These are phyloP conservation scores for Dorcus hopei DNA, from an alignment of 2,888 invertebrate genomes.

Conservation along the genomic window DNA sequence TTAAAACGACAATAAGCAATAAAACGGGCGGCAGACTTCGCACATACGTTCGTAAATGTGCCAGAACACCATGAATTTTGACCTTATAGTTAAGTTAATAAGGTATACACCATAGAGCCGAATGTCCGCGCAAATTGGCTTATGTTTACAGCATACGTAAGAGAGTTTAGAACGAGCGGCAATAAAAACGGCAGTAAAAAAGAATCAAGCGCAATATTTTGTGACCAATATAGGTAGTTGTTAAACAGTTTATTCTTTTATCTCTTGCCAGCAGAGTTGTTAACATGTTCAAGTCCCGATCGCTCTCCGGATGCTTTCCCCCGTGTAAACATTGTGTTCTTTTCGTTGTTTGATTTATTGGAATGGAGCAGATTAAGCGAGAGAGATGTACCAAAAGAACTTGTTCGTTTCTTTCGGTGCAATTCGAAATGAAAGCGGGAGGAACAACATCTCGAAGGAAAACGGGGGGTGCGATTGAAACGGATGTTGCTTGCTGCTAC, in stretches of 20 bases:
- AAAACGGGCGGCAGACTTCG: too few relatives aligned
- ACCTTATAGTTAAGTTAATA: constrained; percentile 4
- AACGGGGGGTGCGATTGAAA: constrained; percentile 21
- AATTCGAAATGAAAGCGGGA: not conserved
- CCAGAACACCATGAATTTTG: not conserved
- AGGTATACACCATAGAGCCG: constrained; percentile 12
- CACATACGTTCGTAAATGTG: too few relatives aligned
- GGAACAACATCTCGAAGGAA: not conserved
- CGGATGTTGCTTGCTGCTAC: constrained; percentile 37
- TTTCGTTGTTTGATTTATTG: constrained; percentile 6
- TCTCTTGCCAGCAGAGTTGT: constrained; percentile 43
- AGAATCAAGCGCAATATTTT: constrained; percentile 41
- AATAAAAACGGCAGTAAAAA: constrained; percentile 40
- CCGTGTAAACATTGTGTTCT: constrained; percentile 2
- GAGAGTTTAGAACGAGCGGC: constrained; percentile 25
- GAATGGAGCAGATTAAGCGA: not conserved
- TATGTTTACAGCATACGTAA: constrained; percentile 27
- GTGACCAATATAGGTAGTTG: constrained; percentile 42
- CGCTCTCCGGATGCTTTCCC: not conserved
- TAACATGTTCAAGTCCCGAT: constrained; percentile 12
- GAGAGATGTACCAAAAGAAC: not conserved
- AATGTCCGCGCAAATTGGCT: constrained; percentile 27
- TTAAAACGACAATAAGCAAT: too few relatives aligned
- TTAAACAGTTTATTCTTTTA: constrained; percentile 45
- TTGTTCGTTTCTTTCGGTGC: not conserved